Evolutionary conservation across 2,113 vertebrate species (phyloP).

Genomic region (Myodes glareolus): DNA sequence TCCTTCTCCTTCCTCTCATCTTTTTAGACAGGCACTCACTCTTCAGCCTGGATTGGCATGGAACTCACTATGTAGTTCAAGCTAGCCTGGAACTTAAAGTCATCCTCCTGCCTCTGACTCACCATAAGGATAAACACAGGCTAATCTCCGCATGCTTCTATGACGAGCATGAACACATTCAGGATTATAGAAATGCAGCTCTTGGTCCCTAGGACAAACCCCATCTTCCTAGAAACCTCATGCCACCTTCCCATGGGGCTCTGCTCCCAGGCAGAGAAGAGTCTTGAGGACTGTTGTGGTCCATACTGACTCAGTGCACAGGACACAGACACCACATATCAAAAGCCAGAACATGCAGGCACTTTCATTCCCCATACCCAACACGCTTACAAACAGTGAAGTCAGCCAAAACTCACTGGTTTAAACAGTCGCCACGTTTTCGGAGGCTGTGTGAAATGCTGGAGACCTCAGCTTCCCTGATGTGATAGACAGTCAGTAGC

Average conservation of each 20-base stretch:
- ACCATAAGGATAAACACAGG: conserved; percentile 24
- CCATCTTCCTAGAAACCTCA: conserved; percentile 80
- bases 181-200: conserved; percentile 72
- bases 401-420: neutral
- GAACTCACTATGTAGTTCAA: neutral
- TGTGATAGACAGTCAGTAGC: neutral
- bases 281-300: conserved; percentile 78
- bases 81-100: neutral
- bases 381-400: conserved; percentile 15
- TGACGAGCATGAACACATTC: conserved; percentile 75
- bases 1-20: neutral
- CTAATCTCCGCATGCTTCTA: conserved; percentile 55
- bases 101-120: neutral
- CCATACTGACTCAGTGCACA: conserved; percentile 65
- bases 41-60: neutral
- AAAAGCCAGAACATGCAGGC: conserved; percentile 58
- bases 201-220: conserved; percentile 70
- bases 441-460: conserved; percentile 50
- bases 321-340: conserved; percentile 71
- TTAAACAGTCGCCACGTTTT: neutral
- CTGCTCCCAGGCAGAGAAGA: conserved; percentile 75
- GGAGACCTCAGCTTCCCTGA: neutral
- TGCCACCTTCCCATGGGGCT: conserved; percentile 76
- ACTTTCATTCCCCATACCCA: conserved; percentile 60
- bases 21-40: neutral